Conservation (phyloP, 2,888 invertebrate species). For the Branchipolynoe longqiensis region DNA sequence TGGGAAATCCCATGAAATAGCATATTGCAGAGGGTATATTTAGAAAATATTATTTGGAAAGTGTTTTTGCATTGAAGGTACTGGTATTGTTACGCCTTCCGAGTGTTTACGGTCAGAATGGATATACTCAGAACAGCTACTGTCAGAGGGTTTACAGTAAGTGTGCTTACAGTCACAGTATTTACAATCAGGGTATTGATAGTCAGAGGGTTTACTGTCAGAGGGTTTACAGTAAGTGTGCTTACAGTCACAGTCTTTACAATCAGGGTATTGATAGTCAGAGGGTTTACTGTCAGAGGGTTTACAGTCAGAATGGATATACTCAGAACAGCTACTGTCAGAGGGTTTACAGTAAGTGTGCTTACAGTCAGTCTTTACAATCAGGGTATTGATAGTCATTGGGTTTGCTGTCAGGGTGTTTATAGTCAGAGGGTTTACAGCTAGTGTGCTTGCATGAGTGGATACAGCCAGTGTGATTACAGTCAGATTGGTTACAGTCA, state of each 20-base stretch:
- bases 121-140: background rate
- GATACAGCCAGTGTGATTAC: background rate
- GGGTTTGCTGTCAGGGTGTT: background rate
- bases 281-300: background rate
- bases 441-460: background rate
- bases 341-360: background rate
- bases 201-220: background rate
- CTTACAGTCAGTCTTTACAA: background rate
- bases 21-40: too few relatives aligned
- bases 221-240: background rate
- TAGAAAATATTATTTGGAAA: too few relatives aligned
- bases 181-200: background rate
- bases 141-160: background rate
- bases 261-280: background rate
- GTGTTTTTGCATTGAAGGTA: background rate
- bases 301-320: background rate
- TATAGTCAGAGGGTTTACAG: background rate
- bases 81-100: background rate
- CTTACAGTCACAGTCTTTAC: background rate
- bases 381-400: background rate
- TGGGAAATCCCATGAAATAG: too few relatives aligned
- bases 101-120: background rate
- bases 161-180: background rate
- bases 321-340: background rate
- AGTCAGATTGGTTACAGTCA: background rate